phyloP scores from a whole-genome alignment of 2,113 vertebrate genomes.

The Setophaga kirtlandii region DNA sequence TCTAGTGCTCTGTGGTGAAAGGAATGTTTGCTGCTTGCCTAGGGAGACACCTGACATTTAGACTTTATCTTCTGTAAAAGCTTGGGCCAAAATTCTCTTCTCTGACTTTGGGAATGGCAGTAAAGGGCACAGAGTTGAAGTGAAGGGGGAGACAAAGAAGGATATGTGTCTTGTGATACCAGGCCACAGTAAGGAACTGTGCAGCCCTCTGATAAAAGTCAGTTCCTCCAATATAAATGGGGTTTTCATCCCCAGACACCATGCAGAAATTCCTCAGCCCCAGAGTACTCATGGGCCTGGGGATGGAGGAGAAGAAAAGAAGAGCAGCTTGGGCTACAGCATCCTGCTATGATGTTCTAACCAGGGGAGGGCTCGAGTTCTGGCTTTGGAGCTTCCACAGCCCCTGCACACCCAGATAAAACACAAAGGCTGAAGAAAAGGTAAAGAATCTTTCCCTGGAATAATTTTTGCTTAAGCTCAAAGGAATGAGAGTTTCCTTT shows the following conservation, averaged over 20 bases:
- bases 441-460: neutral
- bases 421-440: neutral
- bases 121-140: conserved; percentile 6
- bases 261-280: neutral
- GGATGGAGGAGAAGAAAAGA: neutral
- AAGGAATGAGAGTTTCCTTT: neutral
- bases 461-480: neutral
- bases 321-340: neutral
- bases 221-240: neutral
- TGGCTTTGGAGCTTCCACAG: neutral
- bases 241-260: neutral
- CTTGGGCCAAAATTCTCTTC: conserved; percentile 52
- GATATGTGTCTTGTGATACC: neutral
- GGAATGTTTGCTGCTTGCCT: conserved; percentile 54
- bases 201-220: neutral
- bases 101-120: conserved; percentile 48
- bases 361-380: rapidly evolving
- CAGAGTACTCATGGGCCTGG: neutral
- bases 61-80: conserved; percentile 56
- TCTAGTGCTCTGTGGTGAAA: conserved; percentile 48
- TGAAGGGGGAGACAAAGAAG: neutral
- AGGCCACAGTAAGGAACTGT: neutral
- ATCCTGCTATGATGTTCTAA: neutral
- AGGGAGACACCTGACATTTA: conserved; percentile 67
- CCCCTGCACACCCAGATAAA: neutral